Conservation (phyloP, 2,797 vertebrate species). For the Ambastaia sidthimunki region DNA sequence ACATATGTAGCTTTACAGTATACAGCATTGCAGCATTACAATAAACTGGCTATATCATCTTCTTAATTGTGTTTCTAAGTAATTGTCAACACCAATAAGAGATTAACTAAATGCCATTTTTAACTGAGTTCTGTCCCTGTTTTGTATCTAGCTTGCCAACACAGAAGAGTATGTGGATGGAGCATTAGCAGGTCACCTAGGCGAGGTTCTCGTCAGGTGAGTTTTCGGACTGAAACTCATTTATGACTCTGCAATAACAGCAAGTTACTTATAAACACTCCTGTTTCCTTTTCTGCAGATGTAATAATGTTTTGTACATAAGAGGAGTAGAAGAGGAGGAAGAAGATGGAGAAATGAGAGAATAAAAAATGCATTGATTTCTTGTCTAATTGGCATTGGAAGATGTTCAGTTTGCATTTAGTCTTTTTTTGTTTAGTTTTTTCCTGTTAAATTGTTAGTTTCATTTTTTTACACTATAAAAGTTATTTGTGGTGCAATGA, state of each 20-base stretch:
- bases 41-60: too few species aligned
- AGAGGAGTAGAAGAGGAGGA: constrained; percentile 98
- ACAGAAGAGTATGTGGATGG: constrained; percentile 98
- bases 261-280: neutral
- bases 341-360: constrained; percentile 99
- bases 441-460: constrained; percentile 43
- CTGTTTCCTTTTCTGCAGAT: constrained; percentile 75
- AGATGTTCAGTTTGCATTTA: constrained; percentile 47
- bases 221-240: neutral
- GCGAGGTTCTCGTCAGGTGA: constrained; percentile 97
- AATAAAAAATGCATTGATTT: constrained; percentile 75
- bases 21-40: too few species aligned
- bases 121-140: neutral
- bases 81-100: too few species aligned
- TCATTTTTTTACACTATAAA: constrained; percentile 52
- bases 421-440: constrained; percentile 18
- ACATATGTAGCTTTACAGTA: too few species aligned
- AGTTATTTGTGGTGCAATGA: constrained; percentile 33
- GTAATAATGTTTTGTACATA: constrained; percentile 99
- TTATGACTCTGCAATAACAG: neutral
- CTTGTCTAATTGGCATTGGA: too few species aligned
- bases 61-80: too few species aligned
- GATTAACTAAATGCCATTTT: neutral
- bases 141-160: constrained; percentile 86
- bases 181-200: constrained; percentile 93